phyloP scores from a whole-genome alignment of 2,113 vertebrate genomes.

The Plotosus lineatus region DNA sequence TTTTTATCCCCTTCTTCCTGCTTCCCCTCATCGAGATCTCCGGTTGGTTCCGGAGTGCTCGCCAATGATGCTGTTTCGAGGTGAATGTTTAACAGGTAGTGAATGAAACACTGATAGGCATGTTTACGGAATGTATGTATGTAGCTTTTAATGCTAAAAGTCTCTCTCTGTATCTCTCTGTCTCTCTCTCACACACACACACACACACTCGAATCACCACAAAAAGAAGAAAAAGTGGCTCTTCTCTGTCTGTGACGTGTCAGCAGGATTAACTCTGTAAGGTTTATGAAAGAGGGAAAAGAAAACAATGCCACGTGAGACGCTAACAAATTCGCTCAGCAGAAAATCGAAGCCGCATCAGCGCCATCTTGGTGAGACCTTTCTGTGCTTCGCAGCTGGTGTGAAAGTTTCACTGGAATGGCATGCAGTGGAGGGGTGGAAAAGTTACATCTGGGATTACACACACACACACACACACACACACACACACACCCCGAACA shows the following conservation, averaged over 20 bases:
- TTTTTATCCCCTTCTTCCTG: background rate
- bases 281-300: background rate
- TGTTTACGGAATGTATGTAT: background rate
- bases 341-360: too few relatives aligned
- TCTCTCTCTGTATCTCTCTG: background rate
- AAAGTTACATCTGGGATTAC: too few relatives aligned
- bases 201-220: background rate
- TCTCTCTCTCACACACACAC: background rate
- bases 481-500: too few relatives aligned
- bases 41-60: background rate
- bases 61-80: background rate
- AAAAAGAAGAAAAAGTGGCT: background rate
- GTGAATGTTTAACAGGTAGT: constrained; percentile 33
- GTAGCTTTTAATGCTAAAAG: constrained; percentile 1
- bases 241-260: background rate
- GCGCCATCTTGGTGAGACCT: too few relatives aligned
- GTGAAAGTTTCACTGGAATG: too few relatives aligned
- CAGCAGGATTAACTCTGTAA: background rate
- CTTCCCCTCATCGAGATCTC: background rate
- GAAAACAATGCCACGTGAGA: background rate
- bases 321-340: too few relatives aligned
- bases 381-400: too few relatives aligned
- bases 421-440: too few relatives aligned
- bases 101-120: constrained; percentile 30
- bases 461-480: too few relatives aligned